Conservation (phyloP, 2,797 vertebrate genomes). For the Tokudaia tokunoshimensis region DNA sequence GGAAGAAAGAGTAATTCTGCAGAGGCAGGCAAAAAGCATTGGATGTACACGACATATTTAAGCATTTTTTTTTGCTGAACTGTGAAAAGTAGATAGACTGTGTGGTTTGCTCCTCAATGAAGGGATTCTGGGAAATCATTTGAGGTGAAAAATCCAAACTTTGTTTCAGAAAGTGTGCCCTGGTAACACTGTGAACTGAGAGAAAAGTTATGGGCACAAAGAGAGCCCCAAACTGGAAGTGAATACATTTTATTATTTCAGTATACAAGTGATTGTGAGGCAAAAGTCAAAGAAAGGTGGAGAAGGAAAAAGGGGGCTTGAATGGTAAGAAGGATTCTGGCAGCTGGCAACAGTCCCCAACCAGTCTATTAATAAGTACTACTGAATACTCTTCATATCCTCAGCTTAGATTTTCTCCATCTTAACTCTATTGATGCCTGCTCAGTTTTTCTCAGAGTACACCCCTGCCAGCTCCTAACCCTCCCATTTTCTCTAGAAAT, state of each 20-base stretch:
- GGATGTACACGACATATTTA: neutral
- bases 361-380: neutral
- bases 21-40: neutral
- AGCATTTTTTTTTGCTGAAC: neutral
- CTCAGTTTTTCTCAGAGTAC: neutral
- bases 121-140: neutral
- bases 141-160: neutral
- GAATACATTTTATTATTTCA: neutral
- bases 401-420: neutral
- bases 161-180: neutral
- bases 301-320: neutral
- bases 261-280: neutral
- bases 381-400: neutral
- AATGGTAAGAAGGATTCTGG: neutral
- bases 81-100: neutral
- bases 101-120: neutral
- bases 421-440: neutral
- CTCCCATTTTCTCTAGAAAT: neutral
- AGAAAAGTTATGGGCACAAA: neutral
- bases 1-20: constrained; percentile 2
- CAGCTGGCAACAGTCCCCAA: neutral
- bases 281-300: neutral
- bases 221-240: neutral
- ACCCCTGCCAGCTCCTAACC: neutral
- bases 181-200: neutral